Conservation (phyloP, 1,140 invertebrate genomes). For the Aphelenchoides besseyi region DNA sequence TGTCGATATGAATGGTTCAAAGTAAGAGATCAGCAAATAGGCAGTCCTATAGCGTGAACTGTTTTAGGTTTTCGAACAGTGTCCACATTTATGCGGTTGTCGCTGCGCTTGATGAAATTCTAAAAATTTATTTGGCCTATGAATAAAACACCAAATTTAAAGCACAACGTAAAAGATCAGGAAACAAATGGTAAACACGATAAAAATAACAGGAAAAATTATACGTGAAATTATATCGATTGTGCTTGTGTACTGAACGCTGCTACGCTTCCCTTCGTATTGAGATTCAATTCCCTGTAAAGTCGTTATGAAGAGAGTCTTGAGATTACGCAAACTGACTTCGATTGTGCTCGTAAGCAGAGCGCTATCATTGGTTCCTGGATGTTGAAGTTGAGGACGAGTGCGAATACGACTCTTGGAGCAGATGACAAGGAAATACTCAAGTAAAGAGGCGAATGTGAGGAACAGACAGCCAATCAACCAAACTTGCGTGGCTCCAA, state of each 20-base stretch:
- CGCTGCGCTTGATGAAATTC: background rate
- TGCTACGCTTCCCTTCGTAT: conserved; percentile 7
- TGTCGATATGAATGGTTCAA: background rate
- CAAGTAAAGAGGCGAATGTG: conserved; percentile 43
- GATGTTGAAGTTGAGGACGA: background rate
- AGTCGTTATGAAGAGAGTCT: background rate
- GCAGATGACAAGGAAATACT: conserved; percentile 49
- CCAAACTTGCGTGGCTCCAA: conserved; percentile 34
- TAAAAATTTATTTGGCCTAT: too few species aligned
- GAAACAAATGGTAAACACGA: conserved; percentile 53
- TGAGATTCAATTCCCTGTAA: conserved; percentile 31
- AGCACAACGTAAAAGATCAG: conserved; percentile 44
- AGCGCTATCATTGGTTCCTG: conserved; percentile 11
- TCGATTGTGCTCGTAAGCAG: conserved; percentile 17
- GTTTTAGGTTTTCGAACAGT: conserved; percentile 7
- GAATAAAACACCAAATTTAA: background rate
- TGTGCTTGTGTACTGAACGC: conserved; percentile 24
- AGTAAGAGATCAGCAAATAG: background rate
- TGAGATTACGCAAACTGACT: background rate
- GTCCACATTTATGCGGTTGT: conserved; percentile 16
- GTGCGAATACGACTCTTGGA: conserved; percentile 21
- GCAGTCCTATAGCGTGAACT: too few species aligned
- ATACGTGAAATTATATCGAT: conserved; percentile 54
- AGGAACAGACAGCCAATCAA: conserved; percentile 37
- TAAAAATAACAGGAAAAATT: conserved; percentile 53